Evolutionary conservation across 2,113 vertebrate species (phyloP).

Genomic region (Cricetomys ansorgei): DNA sequence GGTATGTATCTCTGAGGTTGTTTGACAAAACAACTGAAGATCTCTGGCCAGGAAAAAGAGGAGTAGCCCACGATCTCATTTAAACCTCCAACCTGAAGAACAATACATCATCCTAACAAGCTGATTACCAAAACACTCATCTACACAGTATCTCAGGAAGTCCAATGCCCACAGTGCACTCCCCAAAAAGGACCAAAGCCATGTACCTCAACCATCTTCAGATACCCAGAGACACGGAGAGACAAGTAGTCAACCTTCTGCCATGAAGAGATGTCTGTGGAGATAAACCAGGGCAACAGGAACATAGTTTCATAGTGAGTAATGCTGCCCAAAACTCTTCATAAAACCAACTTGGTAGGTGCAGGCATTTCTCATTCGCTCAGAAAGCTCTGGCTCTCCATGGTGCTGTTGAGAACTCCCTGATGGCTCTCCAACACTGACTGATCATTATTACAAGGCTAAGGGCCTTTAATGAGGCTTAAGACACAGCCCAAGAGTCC

Average conservation of each 20-base stretch:
- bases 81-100: not conserved
- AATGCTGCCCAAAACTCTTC: slow-evolving; percentile 67
- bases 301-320: slow-evolving; percentile 54
- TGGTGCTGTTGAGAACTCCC: not conserved
- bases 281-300: slow-evolving; percentile 55
- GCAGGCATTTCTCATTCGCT: slow-evolving; percentile 11
- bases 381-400: slow-evolving; percentile 31
- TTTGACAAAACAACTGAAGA: not conserved
- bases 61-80: not conserved
- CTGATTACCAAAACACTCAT: not conserved
- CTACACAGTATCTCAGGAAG: not conserved
- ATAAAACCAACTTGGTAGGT: slow-evolving; percentile 57
- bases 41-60: not conserved
- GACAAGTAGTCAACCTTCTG: slow-evolving; percentile 40
- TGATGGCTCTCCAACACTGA: not conserved
- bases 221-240: slow-evolving; percentile 21
- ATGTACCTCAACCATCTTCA: slow-evolving; percentile 43
- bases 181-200: not conserved
- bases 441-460: not conserved
- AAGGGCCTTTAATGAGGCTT: not conserved
- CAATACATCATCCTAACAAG: not conserved
- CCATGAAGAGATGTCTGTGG: slow-evolving; percentile 17
- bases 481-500: not conserved
- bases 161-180: not conserved
- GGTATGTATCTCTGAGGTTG: not conserved